Percentiles rank a stretch among this genome's conserved stretches.
Conservation (phyloP, 2,888 invertebrate species). For the Cosmorhoe ocellata region DNA sequence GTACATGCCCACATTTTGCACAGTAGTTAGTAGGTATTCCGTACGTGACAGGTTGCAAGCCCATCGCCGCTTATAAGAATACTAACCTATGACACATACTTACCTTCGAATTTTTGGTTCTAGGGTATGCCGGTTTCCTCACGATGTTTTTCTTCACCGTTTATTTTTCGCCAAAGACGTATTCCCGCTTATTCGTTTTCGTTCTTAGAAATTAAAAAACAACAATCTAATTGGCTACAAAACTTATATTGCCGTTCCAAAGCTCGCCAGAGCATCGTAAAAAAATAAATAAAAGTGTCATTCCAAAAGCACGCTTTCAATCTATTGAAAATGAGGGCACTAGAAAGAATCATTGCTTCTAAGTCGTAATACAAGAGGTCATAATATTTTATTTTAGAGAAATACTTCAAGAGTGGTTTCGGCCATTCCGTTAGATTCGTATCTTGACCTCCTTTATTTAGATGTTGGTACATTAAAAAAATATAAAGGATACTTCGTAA, state of each 20-base stretch:
- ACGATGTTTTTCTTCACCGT: too few relatives aligned
- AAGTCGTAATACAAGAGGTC: slow-evolving; percentile 13
- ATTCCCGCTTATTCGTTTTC: too few relatives aligned
- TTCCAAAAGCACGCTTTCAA: slow-evolving; percentile 6
- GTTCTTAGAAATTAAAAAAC: slow-evolving; percentile 6
- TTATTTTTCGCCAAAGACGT: too few relatives aligned
- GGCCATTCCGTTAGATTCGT: slow-evolving; percentile 26
- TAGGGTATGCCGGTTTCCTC: too few relatives aligned
- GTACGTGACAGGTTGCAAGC: too few relatives aligned
- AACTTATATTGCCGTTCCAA: slow-evolving; percentile 2
- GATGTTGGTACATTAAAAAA: slow-evolving; percentile 64
- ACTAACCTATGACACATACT: too few relatives aligned
- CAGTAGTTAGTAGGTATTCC: too few relatives aligned
- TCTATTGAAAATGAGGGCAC: slow-evolving; percentile 10
- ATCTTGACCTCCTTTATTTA: slow-evolving; percentile 54
- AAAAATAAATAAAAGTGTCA: slow-evolving; percentile 15
- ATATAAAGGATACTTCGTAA: slow-evolving; percentile 65
- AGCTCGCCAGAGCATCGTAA: slow-evolving; percentile 5
- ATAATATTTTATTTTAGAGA: slow-evolving; percentile 21
- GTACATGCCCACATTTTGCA: too few relatives aligned
- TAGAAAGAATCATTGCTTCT: slow-evolving; percentile 13
- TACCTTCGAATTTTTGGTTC: too few relatives aligned
- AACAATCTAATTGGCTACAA: slow-evolving; percentile 6
- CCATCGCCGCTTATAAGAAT: too few relatives aligned
- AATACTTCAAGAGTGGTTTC: slow-evolving; percentile 17